phyloP scores from a whole-genome alignment of 1,140 invertebrate species.

The Penaeus vannamei region DNA sequence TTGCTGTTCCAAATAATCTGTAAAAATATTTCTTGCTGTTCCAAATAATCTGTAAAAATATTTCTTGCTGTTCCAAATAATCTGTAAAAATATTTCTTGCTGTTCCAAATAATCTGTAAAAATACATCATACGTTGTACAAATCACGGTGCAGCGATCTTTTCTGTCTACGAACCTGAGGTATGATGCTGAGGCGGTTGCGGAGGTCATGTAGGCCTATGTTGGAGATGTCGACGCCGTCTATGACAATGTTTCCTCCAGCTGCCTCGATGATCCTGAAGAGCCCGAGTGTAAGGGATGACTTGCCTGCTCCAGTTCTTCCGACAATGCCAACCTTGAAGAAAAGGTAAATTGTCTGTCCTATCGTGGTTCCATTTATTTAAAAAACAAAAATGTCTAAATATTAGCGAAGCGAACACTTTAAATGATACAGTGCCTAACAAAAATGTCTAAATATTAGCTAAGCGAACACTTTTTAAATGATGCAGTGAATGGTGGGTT shows the following conservation, averaged over 20 bases:
- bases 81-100: not conserved
- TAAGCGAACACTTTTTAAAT: too few relatives aligned
- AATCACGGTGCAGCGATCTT: too few relatives aligned
- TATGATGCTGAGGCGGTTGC: constrained; percentile 54
- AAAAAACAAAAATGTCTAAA: too few relatives aligned
- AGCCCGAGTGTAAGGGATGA: constrained; percentile 85
- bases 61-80: not conserved
- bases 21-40: not conserved
- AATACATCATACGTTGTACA: not conserved
- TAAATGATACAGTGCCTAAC: too few relatives aligned
- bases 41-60: not conserved
- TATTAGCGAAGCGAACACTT: too few relatives aligned
- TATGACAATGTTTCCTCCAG: constrained; percentile 41
- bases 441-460: too few relatives aligned
- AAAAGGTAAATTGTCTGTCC: too few relatives aligned
- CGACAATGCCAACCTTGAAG: constrained; percentile 81
- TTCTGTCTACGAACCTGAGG: constrained; percentile 41
- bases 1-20: not conserved
- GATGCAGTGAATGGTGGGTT: too few relatives aligned
- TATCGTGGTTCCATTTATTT: too few relatives aligned
- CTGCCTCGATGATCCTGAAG: constrained; percentile 76
- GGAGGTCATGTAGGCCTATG: constrained; percentile 55
- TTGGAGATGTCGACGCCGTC: constrained; percentile 53
- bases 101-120: not conserved
- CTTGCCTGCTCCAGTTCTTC: constrained; percentile 89